Conservation (phyloP, 2,888 invertebrate species). For the Lutraria lutraria region DNA sequence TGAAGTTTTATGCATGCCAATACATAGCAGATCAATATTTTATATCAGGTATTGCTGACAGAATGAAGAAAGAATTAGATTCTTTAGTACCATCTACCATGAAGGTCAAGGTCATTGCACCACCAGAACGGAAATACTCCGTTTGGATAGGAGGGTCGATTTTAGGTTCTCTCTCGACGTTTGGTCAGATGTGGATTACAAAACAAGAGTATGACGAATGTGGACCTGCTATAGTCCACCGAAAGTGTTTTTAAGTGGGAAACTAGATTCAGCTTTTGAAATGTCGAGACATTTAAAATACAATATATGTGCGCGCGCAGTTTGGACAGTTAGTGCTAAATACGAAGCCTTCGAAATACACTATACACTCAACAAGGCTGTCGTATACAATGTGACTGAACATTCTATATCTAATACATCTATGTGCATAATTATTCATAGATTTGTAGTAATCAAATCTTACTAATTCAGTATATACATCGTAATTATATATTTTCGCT, state of each 20-base stretch:
- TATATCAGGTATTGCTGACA: slow-evolving; percentile 88
- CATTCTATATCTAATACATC: too few relatives aligned
- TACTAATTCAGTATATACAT: too few relatives aligned
- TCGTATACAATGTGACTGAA: too few relatives aligned
- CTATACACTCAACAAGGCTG: too few relatives aligned
- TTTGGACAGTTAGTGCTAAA: neutral
- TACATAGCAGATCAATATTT: too few relatives aligned
- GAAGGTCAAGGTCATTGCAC: slow-evolving; percentile 58
- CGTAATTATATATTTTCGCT: too few relatives aligned
- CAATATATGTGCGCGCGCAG: neutral
- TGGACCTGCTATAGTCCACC: slow-evolving; percentile 88
- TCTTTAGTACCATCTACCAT: slow-evolving; percentile 40
- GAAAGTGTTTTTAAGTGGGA: slow-evolving; percentile 77
- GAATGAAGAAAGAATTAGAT: slow-evolving; percentile 57
- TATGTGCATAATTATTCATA: too few relatives aligned
- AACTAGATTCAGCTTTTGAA: neutral
- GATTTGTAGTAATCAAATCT: too few relatives aligned
- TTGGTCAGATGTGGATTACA: slow-evolving; percentile 82
- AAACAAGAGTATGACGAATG: slow-evolving; percentile 81
- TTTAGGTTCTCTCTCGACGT: slow-evolving; percentile 91
- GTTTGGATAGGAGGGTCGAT: slow-evolving; percentile 99
- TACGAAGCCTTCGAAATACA: too few relatives aligned
- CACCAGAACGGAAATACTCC: slow-evolving; percentile 92
- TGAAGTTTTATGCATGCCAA: too few relatives aligned
- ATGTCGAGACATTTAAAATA: neutral